These are phyloP conservation scores for Amaurobius ferox DNA, from an alignment of 2,888 invertebrate genomes.

Conservation along the genomic window DNA sequence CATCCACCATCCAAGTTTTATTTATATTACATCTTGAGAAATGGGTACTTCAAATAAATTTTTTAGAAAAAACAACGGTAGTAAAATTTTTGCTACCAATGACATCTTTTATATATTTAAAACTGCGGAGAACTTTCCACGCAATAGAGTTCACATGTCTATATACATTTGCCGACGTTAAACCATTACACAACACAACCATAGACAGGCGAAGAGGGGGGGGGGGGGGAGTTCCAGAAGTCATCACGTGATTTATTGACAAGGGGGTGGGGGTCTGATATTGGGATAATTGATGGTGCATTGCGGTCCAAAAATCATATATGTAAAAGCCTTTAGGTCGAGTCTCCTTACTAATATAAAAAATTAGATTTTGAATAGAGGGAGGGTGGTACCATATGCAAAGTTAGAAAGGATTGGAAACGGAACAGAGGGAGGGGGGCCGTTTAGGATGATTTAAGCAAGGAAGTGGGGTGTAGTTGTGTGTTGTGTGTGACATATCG, in stretches of 20 bases:
- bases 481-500: background rate
- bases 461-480: background rate
- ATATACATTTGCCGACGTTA: background rate
- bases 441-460: background rate
- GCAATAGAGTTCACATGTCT: background rate
- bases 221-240: conserved; percentile 10
- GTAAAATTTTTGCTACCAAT: too few relatives aligned
- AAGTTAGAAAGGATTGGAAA: conserved; percentile 13
- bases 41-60: too few relatives aligned
- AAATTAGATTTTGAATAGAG: conserved; percentile 10
- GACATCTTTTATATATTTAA: too few relatives aligned
- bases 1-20: too few relatives aligned
- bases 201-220: background rate
- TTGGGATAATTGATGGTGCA: conserved; percentile 67
- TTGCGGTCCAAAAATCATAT: conserved; percentile 66
- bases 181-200: background rate
- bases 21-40: too few relatives aligned
- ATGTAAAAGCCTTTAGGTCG: conserved; percentile 67
- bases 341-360: conserved; percentile 26
- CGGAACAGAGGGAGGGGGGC: background rate
- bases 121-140: too few relatives aligned
- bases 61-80: too few relatives aligned
- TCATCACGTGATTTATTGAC: conserved; percentile 61
- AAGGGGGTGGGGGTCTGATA: conserved; percentile 47
- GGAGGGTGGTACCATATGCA: conserved; percentile 34